Evolutionary conservation across 2,113 vertebrate species (phyloP).

Genomic region (Ahaetulla prasina): DNA sequence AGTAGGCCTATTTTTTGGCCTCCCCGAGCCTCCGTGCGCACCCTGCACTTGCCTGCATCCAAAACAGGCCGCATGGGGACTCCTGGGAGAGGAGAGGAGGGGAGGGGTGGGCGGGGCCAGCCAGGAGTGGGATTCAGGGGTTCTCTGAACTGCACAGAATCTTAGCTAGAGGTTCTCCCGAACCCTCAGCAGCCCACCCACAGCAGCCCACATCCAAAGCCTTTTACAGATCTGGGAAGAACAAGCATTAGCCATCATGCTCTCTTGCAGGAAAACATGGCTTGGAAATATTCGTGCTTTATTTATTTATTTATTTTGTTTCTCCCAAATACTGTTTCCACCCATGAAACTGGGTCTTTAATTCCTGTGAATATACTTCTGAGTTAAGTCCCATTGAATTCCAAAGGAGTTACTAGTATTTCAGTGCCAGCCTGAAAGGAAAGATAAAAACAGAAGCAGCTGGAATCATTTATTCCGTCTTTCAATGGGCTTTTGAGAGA

Average conservation of each 20-base stretch:
- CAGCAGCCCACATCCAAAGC: neutral
- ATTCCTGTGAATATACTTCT: neutral
- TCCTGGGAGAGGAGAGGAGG: too few relatives aligned
- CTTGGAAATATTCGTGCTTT: neutral
- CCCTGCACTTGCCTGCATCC: too few relatives aligned
- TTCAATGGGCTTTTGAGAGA: constrained; percentile 23
- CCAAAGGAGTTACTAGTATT: neutral
- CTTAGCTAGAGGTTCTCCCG: too few relatives aligned
- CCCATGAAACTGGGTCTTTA: neutral
- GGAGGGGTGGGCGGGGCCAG: too few relatives aligned
- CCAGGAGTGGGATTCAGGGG: too few relatives aligned
- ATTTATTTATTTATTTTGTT: neutral
- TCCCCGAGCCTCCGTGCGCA: too few relatives aligned
- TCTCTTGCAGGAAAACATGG: neutral
- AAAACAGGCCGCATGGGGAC: too few relatives aligned
- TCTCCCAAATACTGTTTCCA: neutral
- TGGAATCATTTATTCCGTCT: constrained; percentile 7
- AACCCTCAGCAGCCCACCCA: too few relatives aligned
- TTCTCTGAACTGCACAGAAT: too few relatives aligned
- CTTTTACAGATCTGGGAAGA: neutral
- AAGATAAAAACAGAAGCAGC: constrained; percentile 9
- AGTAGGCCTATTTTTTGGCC: too few relatives aligned
- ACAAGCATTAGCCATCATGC: neutral
- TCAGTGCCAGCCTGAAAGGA: neutral
- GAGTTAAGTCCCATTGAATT: neutral